A percentile compares a stretch with the other conserved stretches of the same genome.
Evolutionary conservation across 2,113 vertebrate species (phyloP).

Genomic region (Recurvirostra avosetta): DNA sequence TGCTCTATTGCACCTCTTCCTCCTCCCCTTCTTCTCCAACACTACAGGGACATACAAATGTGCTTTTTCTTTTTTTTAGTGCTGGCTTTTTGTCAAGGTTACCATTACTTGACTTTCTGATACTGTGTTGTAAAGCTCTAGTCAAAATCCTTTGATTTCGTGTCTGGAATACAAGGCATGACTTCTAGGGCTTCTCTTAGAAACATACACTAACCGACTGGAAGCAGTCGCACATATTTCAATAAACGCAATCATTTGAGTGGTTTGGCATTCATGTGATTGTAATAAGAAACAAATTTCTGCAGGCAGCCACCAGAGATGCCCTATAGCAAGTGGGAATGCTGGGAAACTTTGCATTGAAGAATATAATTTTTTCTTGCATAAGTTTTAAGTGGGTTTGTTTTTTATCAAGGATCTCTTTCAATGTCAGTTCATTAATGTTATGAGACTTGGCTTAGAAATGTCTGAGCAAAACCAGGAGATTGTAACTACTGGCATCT

Average conservation of each 20-base stretch:
- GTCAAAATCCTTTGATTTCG: not conserved
- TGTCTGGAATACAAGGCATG: not conserved
- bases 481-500: not conserved
- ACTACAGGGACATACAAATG: not conserved
- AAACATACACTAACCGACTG: not conserved
- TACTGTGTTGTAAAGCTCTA: not conserved
- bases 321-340: not conserved
- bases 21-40: not conserved
- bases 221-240: not conserved
- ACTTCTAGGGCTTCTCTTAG: not conserved
- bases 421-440: not conserved
- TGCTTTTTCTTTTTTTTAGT: not conserved
- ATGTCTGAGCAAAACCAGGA: not conserved
- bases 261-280: not conserved
- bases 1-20: conserved; percentile 8
- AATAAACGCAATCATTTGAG: not conserved
- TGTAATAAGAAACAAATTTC: not conserved
- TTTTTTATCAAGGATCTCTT: not conserved
- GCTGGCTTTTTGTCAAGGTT: conserved; percentile 24
- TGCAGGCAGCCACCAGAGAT: not conserved
- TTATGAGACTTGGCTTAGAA: not conserved
- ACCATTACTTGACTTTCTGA: not conserved
- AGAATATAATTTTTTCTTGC: not conserved
- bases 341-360: not conserved
- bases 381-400: not conserved